A percentile compares a stretch with the other conserved stretches of the same genome.
Conservation (phyloP, 2,888 invertebrate species). For the Andricus quercusramuli region DNA sequence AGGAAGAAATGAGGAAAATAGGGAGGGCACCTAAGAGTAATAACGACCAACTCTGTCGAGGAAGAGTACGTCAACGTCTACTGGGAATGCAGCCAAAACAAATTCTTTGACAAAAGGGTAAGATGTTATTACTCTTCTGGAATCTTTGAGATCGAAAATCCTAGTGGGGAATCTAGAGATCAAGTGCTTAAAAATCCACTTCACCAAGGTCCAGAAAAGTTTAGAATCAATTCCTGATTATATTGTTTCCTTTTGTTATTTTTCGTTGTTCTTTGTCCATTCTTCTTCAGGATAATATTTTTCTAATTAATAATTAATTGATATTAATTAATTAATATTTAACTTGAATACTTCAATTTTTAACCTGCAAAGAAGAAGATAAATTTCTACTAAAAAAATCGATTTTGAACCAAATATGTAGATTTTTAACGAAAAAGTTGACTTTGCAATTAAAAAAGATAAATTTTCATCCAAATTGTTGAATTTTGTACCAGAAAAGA, state of each 20-base stretch:
- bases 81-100: constrained; percentile 68
- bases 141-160: neutral
- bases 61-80: constrained; percentile 64
- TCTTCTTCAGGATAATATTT: neutral
- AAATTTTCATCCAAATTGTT: too few relatives aligned
- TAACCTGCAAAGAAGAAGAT: too few relatives aligned
- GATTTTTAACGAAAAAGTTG: too few relatives aligned
- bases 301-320: too few relatives aligned
- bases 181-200: neutral
- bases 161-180: neutral
- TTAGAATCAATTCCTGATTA: neutral
- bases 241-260: neutral
- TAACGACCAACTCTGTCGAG: constrained; percentile 45
- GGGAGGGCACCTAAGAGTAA: constrained; percentile 43
- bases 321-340: too few relatives aligned
- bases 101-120: constrained; percentile 51
- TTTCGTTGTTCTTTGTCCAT: neutral
- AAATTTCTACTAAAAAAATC: too few relatives aligned
- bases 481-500: too few relatives aligned
- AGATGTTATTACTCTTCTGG: constrained; percentile 44
- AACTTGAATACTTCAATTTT: too few relatives aligned
- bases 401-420: too few relatives aligned
- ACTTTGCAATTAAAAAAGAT: too few relatives aligned
- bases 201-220: neutral
- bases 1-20: constrained; percentile 35